Percentiles rank a stretch among this genome's conserved stretches.
Conservation (phyloP, 2,113 vertebrate species). For the Oreochromis niloticus region DNA sequence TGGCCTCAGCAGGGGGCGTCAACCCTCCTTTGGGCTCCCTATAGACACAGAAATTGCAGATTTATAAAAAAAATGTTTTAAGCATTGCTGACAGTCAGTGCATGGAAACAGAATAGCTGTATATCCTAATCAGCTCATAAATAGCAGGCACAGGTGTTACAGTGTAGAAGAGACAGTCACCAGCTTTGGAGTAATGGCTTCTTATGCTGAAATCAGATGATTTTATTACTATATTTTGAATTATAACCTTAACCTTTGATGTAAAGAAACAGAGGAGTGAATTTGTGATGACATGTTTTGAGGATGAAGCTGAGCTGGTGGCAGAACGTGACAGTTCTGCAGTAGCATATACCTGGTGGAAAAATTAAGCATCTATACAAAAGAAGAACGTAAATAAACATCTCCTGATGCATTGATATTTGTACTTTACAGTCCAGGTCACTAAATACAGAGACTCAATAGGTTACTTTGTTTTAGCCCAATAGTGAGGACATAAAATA, state of each 20-base stretch:
- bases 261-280: neutral
- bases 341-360: neutral
- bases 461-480: too few species aligned
- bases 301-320: neutral
- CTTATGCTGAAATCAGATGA: too few species aligned
- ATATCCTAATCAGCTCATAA: neutral
- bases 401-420: neutral
- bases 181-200: neutral
- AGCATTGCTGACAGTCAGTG: neutral
- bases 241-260: neutral
- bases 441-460: too few species aligned
- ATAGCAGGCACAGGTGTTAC: too few species aligned
- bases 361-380: neutral
- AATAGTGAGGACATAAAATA: too few species aligned
- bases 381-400: neutral
- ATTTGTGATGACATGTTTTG: neutral
- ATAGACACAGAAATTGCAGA: fast-evolving
- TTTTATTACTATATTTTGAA: neutral
- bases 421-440: too few species aligned
- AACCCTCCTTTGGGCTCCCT: neutral
- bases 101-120: neutral
- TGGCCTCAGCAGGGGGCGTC: neutral
- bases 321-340: neutral
- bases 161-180: neutral
- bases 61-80: neutral